Conservation (phyloP, 1,140 invertebrate genomes). For the Triops cancriformis region DNA sequence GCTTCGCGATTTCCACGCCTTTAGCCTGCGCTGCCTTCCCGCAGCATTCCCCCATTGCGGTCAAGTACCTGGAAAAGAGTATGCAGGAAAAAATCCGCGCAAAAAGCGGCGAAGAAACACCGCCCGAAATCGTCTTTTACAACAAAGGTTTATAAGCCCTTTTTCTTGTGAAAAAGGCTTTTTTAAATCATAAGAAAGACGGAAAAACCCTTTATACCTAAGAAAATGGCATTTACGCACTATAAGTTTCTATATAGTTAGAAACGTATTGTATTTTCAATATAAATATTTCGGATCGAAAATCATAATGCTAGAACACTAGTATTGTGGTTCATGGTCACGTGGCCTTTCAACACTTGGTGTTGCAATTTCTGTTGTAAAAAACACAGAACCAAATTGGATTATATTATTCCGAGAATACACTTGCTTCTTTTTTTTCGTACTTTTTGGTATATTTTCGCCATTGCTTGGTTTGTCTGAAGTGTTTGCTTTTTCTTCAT, state of each 20-base stretch:
- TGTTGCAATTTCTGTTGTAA: slow-evolving; percentile 9
- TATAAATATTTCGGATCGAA: neutral
- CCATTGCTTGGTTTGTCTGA: neutral
- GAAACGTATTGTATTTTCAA: neutral
- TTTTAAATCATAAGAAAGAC: no score
- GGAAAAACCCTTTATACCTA: neutral
- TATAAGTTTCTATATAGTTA: neutral
- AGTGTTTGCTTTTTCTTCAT: neutral
- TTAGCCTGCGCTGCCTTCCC: slow-evolving; percentile 33
- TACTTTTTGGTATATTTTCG: slow-evolving; percentile 7
- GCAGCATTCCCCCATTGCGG: slow-evolving; percentile 28
- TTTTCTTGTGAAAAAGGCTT: no score
- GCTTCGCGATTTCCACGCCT: slow-evolving; percentile 33
- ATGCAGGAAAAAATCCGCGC: neutral
- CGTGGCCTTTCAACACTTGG: slow-evolving; percentile 12
- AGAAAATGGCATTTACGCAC: slow-evolving; percentile 2
- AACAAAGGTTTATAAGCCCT: neutral
- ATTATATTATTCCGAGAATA: slow-evolving; percentile 7
- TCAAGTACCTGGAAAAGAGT: neutral
- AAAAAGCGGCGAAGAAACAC: neutral
- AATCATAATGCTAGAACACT: neutral
- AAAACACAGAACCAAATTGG: neutral
- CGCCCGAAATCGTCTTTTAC: neutral
- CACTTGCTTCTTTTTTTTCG: neutral
- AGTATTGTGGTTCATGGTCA: slow-evolving; percentile 1